Evolutionary conservation across 2,797 vertebrate genomes (phyloP), one percentile per base, ranked within the genome.

Genomic region (Morus bassanus): DNA sequence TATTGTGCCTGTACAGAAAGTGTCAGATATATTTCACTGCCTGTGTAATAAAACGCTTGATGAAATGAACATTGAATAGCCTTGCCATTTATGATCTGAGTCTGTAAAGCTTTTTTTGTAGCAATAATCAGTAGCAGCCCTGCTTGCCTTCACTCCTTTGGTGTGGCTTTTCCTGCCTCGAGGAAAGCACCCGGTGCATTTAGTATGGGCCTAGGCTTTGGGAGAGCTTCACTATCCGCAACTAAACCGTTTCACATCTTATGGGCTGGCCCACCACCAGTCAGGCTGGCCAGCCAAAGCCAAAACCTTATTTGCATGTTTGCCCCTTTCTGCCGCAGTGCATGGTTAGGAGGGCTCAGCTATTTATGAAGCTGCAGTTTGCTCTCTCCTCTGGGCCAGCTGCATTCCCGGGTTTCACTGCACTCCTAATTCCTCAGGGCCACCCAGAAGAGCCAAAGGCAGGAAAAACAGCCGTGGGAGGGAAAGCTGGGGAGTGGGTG

Each of bases 241-340:
- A 33, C 14, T 43, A 35, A 65, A 65, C 48, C 0, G 0, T 16
- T 41, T 50, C 7, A 11, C 6, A 22, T n/a, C 31, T 43, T 31
- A 23, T 1, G 43, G 54, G n/a, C 4, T 63, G 39, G 11, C 60
- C 23, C 19, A 30, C 7, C 46, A 18, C 16, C 41, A 28, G n/a
- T 12, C 31, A 46, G 68, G 57, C 28, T 31, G 37, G 46, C 56
- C 43, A 69, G 74, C 50, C 50, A 37, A 37, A 23, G 48, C 3
- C 0, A 2, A 53, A 67, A 30, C 54, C 4, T 2, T 30, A 8
- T 7, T 16, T 39, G 24, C 0, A 1, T 10, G 19, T 60, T 85
- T 31, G 13, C 41, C 25, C 5, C 35, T 60, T 70, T 54, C 15
- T 11, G 48, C 19, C 2, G 0, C 64, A 41, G 28, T 13, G 28